These are phyloP conservation scores for Cisticola juncidis DNA, from an alignment of 2,113 vertebrate genomes.

Conservation along the genomic window DNA sequence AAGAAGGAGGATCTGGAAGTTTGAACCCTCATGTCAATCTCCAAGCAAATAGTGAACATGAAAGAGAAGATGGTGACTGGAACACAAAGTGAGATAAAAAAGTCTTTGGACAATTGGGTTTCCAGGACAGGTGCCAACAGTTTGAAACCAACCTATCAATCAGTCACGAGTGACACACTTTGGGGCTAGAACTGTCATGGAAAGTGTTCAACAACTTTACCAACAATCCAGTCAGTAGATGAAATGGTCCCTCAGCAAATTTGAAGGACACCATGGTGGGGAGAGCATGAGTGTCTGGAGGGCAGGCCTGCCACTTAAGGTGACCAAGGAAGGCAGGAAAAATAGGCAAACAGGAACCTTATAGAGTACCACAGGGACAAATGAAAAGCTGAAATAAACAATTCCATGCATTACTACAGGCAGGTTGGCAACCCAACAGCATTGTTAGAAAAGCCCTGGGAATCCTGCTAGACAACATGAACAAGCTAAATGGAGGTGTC, in stretches of 20 bases:
- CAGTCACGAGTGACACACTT: background rate
- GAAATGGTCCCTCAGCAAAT: background rate
- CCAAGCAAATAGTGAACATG: background rate
- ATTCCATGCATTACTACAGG: background rate
- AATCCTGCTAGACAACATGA: background rate
- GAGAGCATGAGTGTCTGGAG: background rate
- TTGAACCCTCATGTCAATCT: background rate
- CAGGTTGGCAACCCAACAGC: background rate
- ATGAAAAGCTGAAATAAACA: background rate
- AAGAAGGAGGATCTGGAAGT: background rate
- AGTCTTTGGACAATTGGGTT: background rate
- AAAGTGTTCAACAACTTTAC: background rate
- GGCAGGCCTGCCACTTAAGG: background rate
- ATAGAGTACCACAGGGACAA: background rate
- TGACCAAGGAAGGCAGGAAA: background rate
- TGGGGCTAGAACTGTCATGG: background rate
- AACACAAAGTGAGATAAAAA: background rate
- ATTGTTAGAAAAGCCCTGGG: background rate
- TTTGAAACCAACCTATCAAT: background rate
- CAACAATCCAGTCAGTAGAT: background rate
- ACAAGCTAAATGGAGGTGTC: background rate
- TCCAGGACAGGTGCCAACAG: rapidly evolving
- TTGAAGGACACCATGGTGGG: background rate
- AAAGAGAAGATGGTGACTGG: background rate
- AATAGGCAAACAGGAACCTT: background rate